These are phyloP conservation scores for Eurosta solidaginis DNA, from an alignment of 1,140 invertebrate genomes.

Conservation along the genomic window DNA sequence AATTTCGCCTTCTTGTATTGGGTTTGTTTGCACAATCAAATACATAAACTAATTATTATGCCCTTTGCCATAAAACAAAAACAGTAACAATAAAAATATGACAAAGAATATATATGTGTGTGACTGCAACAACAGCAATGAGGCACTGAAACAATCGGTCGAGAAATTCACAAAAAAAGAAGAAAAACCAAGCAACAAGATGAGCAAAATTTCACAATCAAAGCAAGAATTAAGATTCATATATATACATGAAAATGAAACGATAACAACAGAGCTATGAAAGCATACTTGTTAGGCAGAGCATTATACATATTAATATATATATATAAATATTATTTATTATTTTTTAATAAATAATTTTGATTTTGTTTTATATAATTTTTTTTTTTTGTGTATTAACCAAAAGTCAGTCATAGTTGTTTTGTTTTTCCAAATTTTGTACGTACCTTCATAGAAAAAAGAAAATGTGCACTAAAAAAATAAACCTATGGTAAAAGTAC, in stretches of 20 bases:
- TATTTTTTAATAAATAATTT: conserved; percentile 50
- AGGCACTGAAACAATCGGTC: neutral
- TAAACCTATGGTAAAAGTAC: neutral
- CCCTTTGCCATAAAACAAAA: neutral
- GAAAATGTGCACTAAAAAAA: conserved; percentile 8
- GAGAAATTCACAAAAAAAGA: conserved; percentile 28
- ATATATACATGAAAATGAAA: conserved; percentile 24
- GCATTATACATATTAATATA: conserved; percentile 42
- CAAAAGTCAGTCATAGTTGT: conserved; percentile 37
- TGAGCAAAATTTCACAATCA: conserved; percentile 24
- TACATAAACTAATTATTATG: neutral
- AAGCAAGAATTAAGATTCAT: conserved; percentile 29
- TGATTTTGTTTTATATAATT: conserved; percentile 43
- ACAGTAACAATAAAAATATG: too few relatives aligned
- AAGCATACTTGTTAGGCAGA: conserved; percentile 36
- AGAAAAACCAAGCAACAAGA: conserved; percentile 20
- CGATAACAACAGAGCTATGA: neutral
- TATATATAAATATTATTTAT: conserved; percentile 29
- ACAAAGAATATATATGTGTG: neutral
- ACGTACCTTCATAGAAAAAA: conserved; percentile 16
- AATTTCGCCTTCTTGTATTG: conserved; percentile 5
- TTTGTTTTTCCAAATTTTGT: conserved; percentile 25
- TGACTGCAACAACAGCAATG: neutral
- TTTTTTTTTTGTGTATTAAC: conserved; percentile 48
- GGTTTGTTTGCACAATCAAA: too few relatives aligned